phyloP scores from a whole-genome alignment of 2,113 vertebrate species.

The Uria aalge region DNA sequence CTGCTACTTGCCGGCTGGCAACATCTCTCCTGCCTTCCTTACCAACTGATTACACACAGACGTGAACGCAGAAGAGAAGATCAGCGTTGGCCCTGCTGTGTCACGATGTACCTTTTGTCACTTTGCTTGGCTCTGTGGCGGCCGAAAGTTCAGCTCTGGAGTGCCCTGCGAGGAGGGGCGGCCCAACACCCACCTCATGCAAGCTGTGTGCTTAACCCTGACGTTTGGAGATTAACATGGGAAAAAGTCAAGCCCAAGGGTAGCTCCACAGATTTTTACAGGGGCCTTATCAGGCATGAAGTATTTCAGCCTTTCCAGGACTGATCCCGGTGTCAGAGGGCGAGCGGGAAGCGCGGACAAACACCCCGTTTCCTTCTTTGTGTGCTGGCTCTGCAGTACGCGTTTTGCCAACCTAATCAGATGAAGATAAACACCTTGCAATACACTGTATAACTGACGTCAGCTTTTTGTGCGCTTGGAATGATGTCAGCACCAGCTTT shows the following conservation, averaged over 20 bases:
- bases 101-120: not conserved
- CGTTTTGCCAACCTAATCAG: conserved; percentile 22
- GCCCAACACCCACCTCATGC: not conserved
- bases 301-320: not conserved
- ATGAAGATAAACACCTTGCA: conserved; percentile 60
- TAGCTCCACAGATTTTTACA: not conserved
- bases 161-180: not conserved
- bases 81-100: not conserved
- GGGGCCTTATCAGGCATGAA: not conserved
- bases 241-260: not conserved
- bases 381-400: not conserved
- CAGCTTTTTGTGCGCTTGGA: conserved; percentile 43
- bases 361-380: not conserved
- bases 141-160: not conserved
- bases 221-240: not conserved
- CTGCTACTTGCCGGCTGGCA: fast-evolving
- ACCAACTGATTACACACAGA: too few relatives aligned
- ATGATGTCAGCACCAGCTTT: conserved; percentile 38
- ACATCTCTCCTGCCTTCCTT: not conserved
- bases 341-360: not conserved
- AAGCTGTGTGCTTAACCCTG: not conserved
- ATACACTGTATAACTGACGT: not conserved
- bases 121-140: not conserved
- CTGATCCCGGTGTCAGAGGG: not conserved
- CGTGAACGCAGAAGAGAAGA: not conserved